A percentile compares a stretch with the other conserved stretches of the same genome.
Evolutionary conservation across 2,888 invertebrate species (phyloP).

Genomic region (Arge pagana): DNA sequence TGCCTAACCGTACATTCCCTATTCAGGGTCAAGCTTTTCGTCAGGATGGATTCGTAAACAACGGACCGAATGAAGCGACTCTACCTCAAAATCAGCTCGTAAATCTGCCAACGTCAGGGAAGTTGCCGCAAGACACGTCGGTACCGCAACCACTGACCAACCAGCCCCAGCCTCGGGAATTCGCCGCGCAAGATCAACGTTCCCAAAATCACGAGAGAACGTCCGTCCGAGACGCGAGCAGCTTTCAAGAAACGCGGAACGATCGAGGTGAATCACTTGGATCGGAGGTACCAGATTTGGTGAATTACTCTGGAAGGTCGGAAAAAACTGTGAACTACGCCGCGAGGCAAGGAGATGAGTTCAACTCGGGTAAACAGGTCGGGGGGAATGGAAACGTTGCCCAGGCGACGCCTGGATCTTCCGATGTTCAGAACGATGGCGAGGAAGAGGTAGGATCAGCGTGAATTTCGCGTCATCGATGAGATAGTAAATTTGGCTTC

Average conservation of each 20-base stretch:
- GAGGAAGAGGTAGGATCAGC: conserved; percentile 43
- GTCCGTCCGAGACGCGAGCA: conserved; percentile 15
- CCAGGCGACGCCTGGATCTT: conserved; percentile 23
- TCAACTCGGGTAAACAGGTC: conserved; percentile 29
- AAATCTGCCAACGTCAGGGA: conserved; percentile 37
- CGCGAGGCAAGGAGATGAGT: conserved; percentile 6
- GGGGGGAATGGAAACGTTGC: conserved; percentile 28
- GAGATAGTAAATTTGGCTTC: conserved; percentile 29
- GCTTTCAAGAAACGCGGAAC: conserved; percentile 12
- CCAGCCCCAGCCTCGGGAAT: conserved; percentile 48
- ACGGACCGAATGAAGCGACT: conserved; percentile 43
- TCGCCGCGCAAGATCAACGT: conserved; percentile 39
- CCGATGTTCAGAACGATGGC: conserved; percentile 32
- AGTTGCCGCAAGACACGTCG: conserved; percentile 42
- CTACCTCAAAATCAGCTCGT: conserved; percentile 40
- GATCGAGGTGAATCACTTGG: neutral
- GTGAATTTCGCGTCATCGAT: conserved; percentile 7
- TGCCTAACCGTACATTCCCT: too few relatives aligned
- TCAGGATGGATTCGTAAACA: conserved; percentile 41
- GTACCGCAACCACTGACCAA: conserved; percentile 45
- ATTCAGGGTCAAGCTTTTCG: conserved; percentile 46
- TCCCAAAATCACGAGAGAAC: conserved; percentile 16
- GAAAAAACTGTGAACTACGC: conserved; percentile 32
- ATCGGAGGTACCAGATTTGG: too few relatives aligned
- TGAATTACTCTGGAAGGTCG: conserved; percentile 3